A percentile compares a stretch with the other conserved stretches of the same genome.
phyloP scores from a whole-genome alignment of 2,113 vertebrate genomes.

The Patagioenas fasciata region DNA sequence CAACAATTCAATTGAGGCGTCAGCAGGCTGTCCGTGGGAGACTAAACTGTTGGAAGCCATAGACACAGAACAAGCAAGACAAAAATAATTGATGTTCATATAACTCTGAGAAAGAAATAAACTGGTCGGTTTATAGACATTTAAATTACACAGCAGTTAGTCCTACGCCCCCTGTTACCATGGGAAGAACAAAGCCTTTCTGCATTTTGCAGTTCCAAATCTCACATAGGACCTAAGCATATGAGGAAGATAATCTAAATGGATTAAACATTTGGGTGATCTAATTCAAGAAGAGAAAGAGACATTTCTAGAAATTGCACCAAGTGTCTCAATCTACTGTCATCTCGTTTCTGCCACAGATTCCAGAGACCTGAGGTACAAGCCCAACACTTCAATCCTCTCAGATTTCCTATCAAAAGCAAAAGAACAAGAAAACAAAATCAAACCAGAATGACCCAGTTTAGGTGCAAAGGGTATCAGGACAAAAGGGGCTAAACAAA shows the following conservation, averaged over 20 bases:
- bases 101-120: not conserved
- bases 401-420: not conserved
- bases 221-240: accelerated
- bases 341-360: not conserved
- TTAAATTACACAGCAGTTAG: not conserved
- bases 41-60: not conserved
- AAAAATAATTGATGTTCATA: not conserved
- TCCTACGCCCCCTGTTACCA: not conserved
- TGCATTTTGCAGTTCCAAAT: not conserved
- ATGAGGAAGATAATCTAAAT: not conserved
- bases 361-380: not conserved
- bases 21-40: not conserved
- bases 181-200: not conserved
- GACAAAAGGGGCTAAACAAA: not conserved
- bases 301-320: not conserved
- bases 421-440: not conserved
- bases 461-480: not conserved
- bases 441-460: not conserved
- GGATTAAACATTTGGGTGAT: not conserved
- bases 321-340: not conserved
- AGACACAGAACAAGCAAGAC: not conserved
- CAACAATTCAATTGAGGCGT: not conserved
- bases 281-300: not conserved
- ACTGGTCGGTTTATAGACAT: not conserved
- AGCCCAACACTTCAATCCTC: not conserved